Evolutionary conservation across 2,888 invertebrate genomes (phyloP).

Genomic region (Ennomos quercinarius): DNA sequence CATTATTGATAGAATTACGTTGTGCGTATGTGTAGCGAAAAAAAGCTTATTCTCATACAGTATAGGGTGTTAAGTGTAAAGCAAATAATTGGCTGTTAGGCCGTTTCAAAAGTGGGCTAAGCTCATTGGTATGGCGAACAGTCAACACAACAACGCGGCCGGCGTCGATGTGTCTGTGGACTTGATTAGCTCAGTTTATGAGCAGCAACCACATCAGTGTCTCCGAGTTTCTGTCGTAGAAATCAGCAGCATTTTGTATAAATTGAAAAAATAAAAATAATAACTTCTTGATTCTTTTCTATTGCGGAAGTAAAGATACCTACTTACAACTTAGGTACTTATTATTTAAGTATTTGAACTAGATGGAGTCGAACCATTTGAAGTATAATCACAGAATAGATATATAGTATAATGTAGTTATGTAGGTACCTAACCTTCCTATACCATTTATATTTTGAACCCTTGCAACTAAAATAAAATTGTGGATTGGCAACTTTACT

Average conservation of each 20-base stretch:
- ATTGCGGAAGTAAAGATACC: too few species aligned
- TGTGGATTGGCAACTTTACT: background rate
- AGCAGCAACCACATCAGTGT: conserved; percentile 19
- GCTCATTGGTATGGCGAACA: conserved; percentile 72
- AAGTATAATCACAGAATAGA: too few species aligned
- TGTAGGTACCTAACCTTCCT: too few species aligned
- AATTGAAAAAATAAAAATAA: too few species aligned
- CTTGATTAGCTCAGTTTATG: conserved; percentile 78
- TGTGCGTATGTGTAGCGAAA: conserved; percentile 41
- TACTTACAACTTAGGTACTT: too few species aligned
- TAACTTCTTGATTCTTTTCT: too few species aligned
- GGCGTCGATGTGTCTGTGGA: conserved; percentile 82
- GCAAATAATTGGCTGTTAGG: conserved; percentile 44
- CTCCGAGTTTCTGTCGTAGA: background rate
- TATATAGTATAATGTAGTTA: too few species aligned
- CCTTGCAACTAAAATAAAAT: too few species aligned
- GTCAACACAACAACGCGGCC: conserved; percentile 49
- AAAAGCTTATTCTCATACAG: conserved; percentile 37
- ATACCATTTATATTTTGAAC: too few species aligned
- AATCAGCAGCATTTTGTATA: too few species aligned
- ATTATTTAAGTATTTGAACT: too few species aligned
- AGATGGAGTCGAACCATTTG: too few species aligned
- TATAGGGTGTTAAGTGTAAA: conserved; percentile 46
- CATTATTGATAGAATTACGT: conserved; percentile 55
- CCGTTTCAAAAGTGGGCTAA: conserved; percentile 47